Percentiles rank a stretch among this genome's conserved stretches.
Conservation (phyloP, 2,888 invertebrate species). For the Hofmannophila pseudospretella region DNA sequence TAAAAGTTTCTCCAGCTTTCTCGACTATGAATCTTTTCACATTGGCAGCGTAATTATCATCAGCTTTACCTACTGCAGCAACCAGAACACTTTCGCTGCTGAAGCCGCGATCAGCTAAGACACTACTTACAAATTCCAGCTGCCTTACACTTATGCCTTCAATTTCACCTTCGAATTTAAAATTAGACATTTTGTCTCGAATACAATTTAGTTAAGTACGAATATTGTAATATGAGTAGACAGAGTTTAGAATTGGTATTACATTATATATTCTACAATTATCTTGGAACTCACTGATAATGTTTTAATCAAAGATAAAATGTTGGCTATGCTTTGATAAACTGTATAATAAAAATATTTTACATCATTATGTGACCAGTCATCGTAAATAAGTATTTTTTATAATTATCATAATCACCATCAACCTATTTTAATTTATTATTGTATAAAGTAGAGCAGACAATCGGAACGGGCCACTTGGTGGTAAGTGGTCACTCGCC, state of each 20-base stretch:
- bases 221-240: not conserved
- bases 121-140: conserved; percentile 28
- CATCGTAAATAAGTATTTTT: too few species aligned
- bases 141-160: conserved; percentile 26
- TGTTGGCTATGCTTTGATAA: too few species aligned
- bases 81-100: conserved; percentile 25
- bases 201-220: too few species aligned
- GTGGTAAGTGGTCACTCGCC: too few species aligned
- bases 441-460: too few species aligned
- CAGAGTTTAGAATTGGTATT: not conserved
- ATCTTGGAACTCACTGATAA: not conserved
- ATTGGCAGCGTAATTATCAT: conserved; percentile 35
- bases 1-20: conserved; percentile 23
- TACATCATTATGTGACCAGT: too few species aligned
- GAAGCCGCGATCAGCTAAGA: conserved; percentile 30
- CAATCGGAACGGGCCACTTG: too few species aligned
- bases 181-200: conserved; percentile 14
- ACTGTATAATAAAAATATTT: too few species aligned
- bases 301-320: too few species aligned
- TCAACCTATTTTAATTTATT: too few species aligned
- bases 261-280: not conserved
- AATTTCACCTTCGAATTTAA: conserved; percentile 30
- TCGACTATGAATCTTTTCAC: conserved; percentile 27
- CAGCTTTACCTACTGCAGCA: conserved; percentile 28
- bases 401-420: too few species aligned